Conservation (phyloP, 2,797 vertebrate species). For the Ceyx erithaca region DNA sequence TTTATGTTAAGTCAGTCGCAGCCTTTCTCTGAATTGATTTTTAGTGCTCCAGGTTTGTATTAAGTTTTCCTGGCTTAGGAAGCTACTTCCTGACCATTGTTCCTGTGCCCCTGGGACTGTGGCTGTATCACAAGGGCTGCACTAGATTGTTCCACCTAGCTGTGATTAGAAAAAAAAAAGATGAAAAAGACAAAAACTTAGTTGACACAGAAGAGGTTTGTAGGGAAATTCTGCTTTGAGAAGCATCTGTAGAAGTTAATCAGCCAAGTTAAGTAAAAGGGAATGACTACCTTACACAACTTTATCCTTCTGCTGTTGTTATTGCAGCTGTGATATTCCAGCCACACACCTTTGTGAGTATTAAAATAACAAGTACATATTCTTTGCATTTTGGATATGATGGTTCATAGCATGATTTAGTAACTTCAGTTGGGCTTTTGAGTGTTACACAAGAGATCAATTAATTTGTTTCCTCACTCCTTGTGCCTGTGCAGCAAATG, state of each 20-base stretch:
- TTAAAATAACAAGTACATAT: neutral
- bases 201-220: neutral
- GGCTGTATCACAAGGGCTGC: neutral
- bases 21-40: neutral
- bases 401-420: neutral
- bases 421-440: neutral
- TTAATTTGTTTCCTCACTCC: neutral
- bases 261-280: neutral
- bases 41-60: neutral
- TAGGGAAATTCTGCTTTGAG: neutral
- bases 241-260: neutral
- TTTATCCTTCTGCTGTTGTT: neutral
- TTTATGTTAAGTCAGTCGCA: neutral
- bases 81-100: neutral
- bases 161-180: neutral
- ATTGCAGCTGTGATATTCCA: neutral
- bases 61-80: neutral
- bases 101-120: neutral
- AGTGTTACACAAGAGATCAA: neutral
- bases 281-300: neutral
- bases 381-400: neutral
- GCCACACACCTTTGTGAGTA: no score
- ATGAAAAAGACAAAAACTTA: neutral
- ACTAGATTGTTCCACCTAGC: neutral
- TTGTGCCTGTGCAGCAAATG: neutral